Evolutionary conservation across 1,140 invertebrate species (phyloP).

Genomic region (Atopsyche davidsoni): DNA sequence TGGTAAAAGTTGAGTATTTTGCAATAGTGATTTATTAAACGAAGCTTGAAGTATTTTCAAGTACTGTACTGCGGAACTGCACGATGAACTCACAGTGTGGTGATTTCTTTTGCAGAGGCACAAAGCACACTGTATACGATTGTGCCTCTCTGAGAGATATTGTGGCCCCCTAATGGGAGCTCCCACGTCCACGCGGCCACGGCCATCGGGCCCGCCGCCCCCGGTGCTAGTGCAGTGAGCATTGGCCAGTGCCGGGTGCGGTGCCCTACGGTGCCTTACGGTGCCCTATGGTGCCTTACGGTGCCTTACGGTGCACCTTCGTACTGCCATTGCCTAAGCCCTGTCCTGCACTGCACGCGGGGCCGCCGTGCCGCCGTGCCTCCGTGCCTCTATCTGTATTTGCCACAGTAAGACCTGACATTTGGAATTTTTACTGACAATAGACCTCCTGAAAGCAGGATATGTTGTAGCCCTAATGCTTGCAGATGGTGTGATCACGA

Average conservation of each 20-base stretch:
- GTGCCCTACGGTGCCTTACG: neutral
- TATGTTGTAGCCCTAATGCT: too few relatives aligned
- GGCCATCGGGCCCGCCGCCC: conserved; percentile 14
- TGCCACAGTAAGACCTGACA: conserved; percentile 30
- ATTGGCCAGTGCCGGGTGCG: conserved; percentile 3
- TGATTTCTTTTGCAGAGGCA: conserved; percentile 33
- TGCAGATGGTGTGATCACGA: too few relatives aligned
- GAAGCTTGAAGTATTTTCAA: too few relatives aligned
- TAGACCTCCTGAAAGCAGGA: conserved; percentile 1
- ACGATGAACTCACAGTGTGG: conserved; percentile 29
- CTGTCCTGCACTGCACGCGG: conserved; percentile 21
- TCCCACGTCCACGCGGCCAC: conserved; percentile 6
- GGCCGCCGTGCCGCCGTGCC: conserved; percentile 20
- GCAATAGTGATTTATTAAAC: conserved; percentile 9
- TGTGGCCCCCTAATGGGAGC: conserved; percentile 23
- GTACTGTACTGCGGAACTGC: conserved; percentile 18
- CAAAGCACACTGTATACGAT: conserved; percentile 27
- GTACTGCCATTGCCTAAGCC: conserved; percentile 25
- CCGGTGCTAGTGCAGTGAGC: conserved; percentile 21
- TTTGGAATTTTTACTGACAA: conserved; percentile 8
- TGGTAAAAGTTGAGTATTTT: neutral
- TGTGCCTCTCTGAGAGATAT: conserved; percentile 29
- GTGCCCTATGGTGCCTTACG: too few relatives aligned
- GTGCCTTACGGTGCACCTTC: conserved; percentile 13
- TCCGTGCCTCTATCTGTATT: conserved; percentile 29